Percentiles rank a stretch among this genome's conserved stretches.
Conservation (phyloP, 2,797 vertebrate genomes). For the Acanthornis magna region DNA sequence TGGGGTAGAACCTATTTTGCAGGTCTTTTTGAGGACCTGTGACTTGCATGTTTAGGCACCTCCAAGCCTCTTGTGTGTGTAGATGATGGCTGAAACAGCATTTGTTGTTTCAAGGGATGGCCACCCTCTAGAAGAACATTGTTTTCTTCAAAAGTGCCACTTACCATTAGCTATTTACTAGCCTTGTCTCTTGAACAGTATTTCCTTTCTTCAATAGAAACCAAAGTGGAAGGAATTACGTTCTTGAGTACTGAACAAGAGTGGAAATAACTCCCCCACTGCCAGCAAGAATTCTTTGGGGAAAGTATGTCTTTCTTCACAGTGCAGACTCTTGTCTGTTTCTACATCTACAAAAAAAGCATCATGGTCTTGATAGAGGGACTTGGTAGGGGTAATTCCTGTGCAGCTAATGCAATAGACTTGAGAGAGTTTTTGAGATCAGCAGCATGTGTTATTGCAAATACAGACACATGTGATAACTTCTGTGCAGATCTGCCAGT, state of each 20-base stretch:
- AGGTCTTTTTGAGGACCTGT: neutral
- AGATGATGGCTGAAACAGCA: neutral
- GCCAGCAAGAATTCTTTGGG: neutral
- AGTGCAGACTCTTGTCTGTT: neutral
- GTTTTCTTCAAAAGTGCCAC: neutral
- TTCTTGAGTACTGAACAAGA: neutral
- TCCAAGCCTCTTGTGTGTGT: neutral
- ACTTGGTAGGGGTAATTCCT: neutral
- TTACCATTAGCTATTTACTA: neutral
- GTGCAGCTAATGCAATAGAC: neutral
- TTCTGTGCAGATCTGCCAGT: accelerated
- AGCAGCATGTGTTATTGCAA: neutral
- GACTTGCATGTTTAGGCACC: neutral
- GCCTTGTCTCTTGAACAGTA: neutral
- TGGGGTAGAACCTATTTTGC: neutral
- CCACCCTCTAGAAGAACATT: neutral
- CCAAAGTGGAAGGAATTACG: neutral
- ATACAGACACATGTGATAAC: neutral
- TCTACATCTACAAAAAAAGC: neutral
- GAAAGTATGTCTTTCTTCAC: neutral
- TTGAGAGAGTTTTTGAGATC: neutral
- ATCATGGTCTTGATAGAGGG: neutral
- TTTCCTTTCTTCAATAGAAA: neutral
- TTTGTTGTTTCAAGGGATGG: neutral
- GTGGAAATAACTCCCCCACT: neutral